Base-by-base conservation (phyloP, 2,797 vertebrate species). In the Alcedo atthis region DNA sequence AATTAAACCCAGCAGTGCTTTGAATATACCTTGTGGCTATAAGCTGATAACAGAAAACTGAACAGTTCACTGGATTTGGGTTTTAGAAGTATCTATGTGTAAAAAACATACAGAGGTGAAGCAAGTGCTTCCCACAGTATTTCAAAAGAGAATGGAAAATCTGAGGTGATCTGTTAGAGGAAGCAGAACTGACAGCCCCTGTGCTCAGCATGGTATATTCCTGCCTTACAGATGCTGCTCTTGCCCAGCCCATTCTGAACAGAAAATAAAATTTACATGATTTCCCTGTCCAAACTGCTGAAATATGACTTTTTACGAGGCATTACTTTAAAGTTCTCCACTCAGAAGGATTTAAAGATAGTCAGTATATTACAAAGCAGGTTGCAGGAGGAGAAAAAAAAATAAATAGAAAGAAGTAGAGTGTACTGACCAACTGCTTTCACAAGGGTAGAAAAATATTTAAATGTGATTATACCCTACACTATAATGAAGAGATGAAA, bases 331-430 rank as follows among this genome's bases (percentile, higher is more conserved):
- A 73, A 84, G 70, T 45, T 20, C 59, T 96, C 49, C 16, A 40
- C 75, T 92, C 71, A 32, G 78, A 94, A 96, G 90, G 85, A 93
- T 96, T 97, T 97, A 96, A 92, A 94, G 62, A 73, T 70, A 61
- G 48, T 79, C 75, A 33, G 94, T 96, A n/a, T 77, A 70, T 78
- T 76, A 86, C 59, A 96, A 82, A 82, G 76, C 71, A 93, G 71
- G 49, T 69, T 73, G 46, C 37, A 73, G 76, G 58, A 73, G 48
- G 14, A 51, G 46, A 89, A 93, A 64, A 82, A 70, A 86, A 90
- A 92, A 71, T 64, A 87, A 89, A 91, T 58, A 81, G 55, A 85
- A 42, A 85, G 80, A 79, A 48, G n/a, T 12, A 48, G 33, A n/a
- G 13, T 28, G 4, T 70, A 67, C 61, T 24, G 63, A 80, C 28